Evolutionary conservation across 2,888 invertebrate species (phyloP), one percentile per base, ranked within the genome.

Genomic region (Marasmarcha lunaedactyla): DNA sequence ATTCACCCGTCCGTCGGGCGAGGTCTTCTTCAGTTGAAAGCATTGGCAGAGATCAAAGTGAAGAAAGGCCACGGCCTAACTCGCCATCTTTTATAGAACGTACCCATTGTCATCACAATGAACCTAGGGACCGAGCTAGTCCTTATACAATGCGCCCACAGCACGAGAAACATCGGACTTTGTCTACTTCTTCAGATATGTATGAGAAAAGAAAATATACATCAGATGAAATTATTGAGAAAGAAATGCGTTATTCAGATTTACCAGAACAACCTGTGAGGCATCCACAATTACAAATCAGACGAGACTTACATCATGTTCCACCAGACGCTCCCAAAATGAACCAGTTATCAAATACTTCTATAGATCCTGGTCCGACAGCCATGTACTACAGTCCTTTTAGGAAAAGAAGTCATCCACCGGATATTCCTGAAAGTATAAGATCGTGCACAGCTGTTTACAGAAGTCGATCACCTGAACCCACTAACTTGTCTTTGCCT

Each of bases 101-200:
- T 27, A 90, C 90, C 6, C 89, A 89, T 54, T 90, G 90, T 48
- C 90, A 90, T 60, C 88, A 87, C 43, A 87, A 86, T 57, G 88
- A 85, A 42, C 85, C 83, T n/a, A 79, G 79, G 53, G 85, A 71
- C 39, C 78, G 85, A 45, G 78, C 81, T 15, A 85, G 84, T 45
- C 87, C 88, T 1, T 92, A 92, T 54, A 91, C 91, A 2, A 92
- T 92, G 89, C 85, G 92, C 14, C 92, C 93, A 0, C 86, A 89
- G 46, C 85, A 87, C 33, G 83, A 84, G 14, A 78, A 74, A 52
- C 60, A 72, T 50, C 73, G 74, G 14, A 63, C 68, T 48, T 59
- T 59, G 36, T 62, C 66, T 42, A 63, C 68, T 48, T 59, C 60
- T 36, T 58, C 66, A 43, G 84, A 81, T 36, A 49, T 72, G 10